phyloP scores from a whole-genome alignment of 1,140 invertebrate genomes.

The Magallana gigas region DNA sequence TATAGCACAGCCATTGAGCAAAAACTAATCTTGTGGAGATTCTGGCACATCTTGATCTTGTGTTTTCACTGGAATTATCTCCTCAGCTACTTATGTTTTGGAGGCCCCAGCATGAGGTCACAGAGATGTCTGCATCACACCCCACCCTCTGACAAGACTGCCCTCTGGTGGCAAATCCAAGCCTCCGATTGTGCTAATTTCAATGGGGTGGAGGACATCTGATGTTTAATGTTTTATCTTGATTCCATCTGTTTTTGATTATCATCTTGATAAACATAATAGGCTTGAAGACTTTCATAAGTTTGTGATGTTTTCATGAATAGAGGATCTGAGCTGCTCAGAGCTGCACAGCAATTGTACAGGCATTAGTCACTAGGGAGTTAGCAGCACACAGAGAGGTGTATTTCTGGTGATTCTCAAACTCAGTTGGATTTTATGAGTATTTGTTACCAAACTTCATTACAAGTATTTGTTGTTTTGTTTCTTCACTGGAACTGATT shows the following conservation, averaged over 20 bases:
- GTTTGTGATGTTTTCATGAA: not conserved
- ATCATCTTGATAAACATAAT: not conserved
- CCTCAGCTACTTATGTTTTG: not conserved
- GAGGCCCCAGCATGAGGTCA: not conserved
- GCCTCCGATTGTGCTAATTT: not conserved
- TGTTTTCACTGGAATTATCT: conserved; percentile 15
- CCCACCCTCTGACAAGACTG: conserved; percentile 8
- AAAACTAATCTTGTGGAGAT: conserved; percentile 22
- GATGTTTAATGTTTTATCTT: conserved; percentile 25
- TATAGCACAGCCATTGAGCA: conserved; percentile 1
- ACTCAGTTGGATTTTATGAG: not conserved
- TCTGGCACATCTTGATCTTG: conserved; percentile 18
- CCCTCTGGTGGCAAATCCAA: not conserved
- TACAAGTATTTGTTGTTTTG: not conserved
- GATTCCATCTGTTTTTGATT: conserved; percentile 34
- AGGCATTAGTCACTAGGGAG: conserved; percentile 7
- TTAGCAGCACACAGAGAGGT: not conserved
- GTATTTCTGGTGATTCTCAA: conserved; percentile 11
- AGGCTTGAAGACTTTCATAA: conserved; percentile 8
- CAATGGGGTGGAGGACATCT: conserved; percentile 12
- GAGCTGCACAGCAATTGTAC: conserved; percentile 2
- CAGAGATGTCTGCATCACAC: not conserved
- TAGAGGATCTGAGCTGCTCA: not conserved
- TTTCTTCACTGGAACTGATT: not conserved
- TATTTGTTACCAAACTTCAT: not conserved